Evolutionary conservation across 2,888 invertebrate species (phyloP).

Genomic region (Eristalinus aeneus): DNA sequence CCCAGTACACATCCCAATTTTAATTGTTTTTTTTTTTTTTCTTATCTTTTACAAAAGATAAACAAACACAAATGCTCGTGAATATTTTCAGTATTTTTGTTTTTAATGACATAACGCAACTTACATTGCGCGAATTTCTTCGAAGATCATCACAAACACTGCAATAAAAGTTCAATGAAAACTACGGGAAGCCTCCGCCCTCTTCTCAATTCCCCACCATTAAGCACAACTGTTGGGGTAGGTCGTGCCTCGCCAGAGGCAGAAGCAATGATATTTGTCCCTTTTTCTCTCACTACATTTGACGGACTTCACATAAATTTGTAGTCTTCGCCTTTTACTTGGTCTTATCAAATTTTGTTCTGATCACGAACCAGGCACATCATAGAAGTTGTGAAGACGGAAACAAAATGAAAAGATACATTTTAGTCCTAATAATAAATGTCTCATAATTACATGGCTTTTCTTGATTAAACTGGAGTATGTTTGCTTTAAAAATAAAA

Average conservation of each 20-base stretch:
- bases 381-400: background rate
- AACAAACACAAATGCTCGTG: background rate
- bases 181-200: background rate
- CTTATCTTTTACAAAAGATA: background rate
- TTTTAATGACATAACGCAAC: background rate
- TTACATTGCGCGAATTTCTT: background rate
- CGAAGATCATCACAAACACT: background rate
- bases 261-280: constrained; percentile 23
- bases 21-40: background rate
- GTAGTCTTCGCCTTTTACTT: constrained; percentile 12
- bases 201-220: constrained; percentile 3
- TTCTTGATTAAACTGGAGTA: background rate
- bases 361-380: background rate
- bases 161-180: constrained; percentile 14
- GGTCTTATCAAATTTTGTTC: constrained; percentile 11
- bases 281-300: constrained; percentile 31
- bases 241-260: constrained; percentile 18
- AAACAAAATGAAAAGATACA: background rate
- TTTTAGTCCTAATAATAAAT: background rate
- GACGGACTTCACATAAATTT: constrained; percentile 2
- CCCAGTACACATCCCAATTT: background rate
- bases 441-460: background rate
- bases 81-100: background rate
- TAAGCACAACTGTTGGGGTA: constrained; percentile 21
- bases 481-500: too few relatives aligned